Base-by-base conservation (phyloP, 2,113 vertebrate genomes). In the Oplegnathus fasciatus region DNA sequence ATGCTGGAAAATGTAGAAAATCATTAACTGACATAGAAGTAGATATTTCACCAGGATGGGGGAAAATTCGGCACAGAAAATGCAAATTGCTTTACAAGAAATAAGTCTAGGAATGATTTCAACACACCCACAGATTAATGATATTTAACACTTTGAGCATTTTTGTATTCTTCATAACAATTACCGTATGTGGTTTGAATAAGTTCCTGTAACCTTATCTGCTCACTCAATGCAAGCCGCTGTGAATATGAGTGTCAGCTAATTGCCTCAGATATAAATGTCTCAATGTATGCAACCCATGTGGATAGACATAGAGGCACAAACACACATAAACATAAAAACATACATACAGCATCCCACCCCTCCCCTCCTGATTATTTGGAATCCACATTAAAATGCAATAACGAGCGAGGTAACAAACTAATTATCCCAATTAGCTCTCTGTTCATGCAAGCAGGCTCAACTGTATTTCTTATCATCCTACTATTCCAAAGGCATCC, bases 371-470 rank as follows among this genome's bases (percentile, higher is more conserved):
- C 78, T 57, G 74, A 87, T 90, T 79, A 78, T 90, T 86, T 85
- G 76, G 82, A 89, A 85, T 78, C 81, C 86, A 84, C 84, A 92
- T 92, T 92, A 91, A 92, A 92, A 93, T 90, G 83, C 89, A 90
- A 93, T 92, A 92, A 91, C 55, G 71, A 90, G 82, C 55, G 50
- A 89, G 87, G 88, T 93, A 90, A 90, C 90, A 85, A 88, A 89
- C 78, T 90, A 89, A 93, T 94, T 92, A 92, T 93, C 87, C 83
- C 93, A 93, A 93, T 94, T 94, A 94, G 83, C 90, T 89, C 83
- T 58, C 74, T 81, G 86, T 60, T 92, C 92, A 92, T 84, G 89
- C 92, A 44, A 85, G 84, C 70, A 8, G 75, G 73, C 91, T 66
- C 65, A 9, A 46, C 71, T 69, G 82, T 71, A 87, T 91, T 83